Evolutionary conservation across 2,888 invertebrate genomes (phyloP), one percentile per base, ranked within the genome.

Genomic region (Pachliopta kotzebuea): DNA sequence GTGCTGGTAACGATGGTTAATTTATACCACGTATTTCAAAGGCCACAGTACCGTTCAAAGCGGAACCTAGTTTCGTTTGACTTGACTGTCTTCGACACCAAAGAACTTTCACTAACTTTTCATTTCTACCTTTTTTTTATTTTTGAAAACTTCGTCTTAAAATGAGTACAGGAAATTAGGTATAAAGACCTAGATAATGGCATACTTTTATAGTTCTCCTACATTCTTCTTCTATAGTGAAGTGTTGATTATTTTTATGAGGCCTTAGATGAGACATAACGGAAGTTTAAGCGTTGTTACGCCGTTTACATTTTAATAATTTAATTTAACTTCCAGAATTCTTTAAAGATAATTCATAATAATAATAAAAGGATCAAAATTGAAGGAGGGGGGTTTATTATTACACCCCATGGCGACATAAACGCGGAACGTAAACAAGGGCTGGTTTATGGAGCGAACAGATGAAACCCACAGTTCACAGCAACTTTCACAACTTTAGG

Each of bases 321-420:
- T n/a, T 7, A 3, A 45, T 6, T 6, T 45, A n/a, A 21, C 14
- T 52, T 52, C 11, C 14, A 20, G n/a, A 21, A 52, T 23, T 52
- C 4, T 21, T 20, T 52, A 9, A 11, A 21, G 20, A 21, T 52
- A 52, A 52, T 20, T 52, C 9, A 21, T 52, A 20, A n/a, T 52
- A 52, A 52, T 52, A 52, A 52, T 4, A 52, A 52, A 11, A 52
- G 8, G 50, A 4, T 21, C 3, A 23, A 52, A n/a, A 21, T 21
- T 52, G 3, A 11, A 14, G 37, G 37, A 14, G 21, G 11, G 20
- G 11, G 14, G 23, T 11, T 52, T 52, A 52, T 52, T 14, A 52
- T 23, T 52, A 8, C 50, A 21, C 21, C 50, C 50, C 50, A 52
- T 52, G 50, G 50, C 23, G 50, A 21, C 50, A 21, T 52, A 52